Evolutionary conservation across 2,888 invertebrate species (phyloP).

Genomic region (Apocheima hispidaria): DNA sequence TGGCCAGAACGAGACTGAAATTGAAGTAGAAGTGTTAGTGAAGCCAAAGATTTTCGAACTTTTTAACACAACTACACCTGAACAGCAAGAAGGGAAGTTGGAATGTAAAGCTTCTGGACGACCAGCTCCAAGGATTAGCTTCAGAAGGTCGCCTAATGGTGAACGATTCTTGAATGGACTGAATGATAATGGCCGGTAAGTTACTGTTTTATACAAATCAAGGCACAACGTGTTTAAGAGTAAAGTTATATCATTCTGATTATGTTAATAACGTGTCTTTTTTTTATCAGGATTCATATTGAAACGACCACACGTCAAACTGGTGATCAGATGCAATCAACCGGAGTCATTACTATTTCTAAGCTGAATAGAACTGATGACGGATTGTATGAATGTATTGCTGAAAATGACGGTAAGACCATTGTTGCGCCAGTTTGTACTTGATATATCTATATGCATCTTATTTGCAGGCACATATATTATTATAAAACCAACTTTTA

Average conservation of each 20-base stretch:
- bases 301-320: constrained; percentile 81
- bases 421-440: neutral
- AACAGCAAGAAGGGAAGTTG: constrained; percentile 88
- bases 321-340: constrained; percentile 81
- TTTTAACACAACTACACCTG: constrained; percentile 89
- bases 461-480: too few relatives aligned
- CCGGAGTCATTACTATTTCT: constrained; percentile 89
- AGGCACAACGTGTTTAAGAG: neutral
- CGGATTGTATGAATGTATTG: constrained; percentile 95
- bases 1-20: constrained; percentile 88
- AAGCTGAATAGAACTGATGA: constrained; percentile 91
- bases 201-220: neutral
- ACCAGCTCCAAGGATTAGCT: constrained; percentile 92
- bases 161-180: constrained; percentile 88
- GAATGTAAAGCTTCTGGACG: constrained; percentile 93
- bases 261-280: constrained; percentile 25
- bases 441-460: neutral
- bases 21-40: constrained; percentile 90
- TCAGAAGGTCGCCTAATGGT: constrained; percentile 90
- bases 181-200: constrained; percentile 86
- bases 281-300: constrained; percentile 84
- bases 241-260: neutral
- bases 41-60: constrained; percentile 93
- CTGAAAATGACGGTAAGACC: constrained; percentile 88
- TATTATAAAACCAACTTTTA: neutral